phyloP scores from a whole-genome alignment of 2,797 vertebrate genomes.

The Synanceia verrucosa region DNA sequence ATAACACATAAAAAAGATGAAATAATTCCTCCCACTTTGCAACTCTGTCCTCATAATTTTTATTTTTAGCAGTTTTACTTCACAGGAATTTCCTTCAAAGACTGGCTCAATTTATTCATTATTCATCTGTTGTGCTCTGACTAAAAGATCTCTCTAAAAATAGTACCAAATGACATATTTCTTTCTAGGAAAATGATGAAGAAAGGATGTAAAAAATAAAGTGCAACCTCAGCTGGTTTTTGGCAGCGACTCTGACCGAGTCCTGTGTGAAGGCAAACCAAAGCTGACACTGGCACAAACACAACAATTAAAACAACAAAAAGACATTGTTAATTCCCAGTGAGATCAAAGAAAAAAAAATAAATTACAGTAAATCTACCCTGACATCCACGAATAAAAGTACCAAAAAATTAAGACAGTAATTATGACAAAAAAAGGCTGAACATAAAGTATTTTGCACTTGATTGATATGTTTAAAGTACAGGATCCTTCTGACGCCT shows the following conservation, averaged over 20 bases:
- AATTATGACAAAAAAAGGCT: constrained; percentile 7
- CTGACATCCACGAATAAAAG: constrained; percentile 16
- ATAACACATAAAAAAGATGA: background rate
- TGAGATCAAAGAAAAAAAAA: constrained; percentile 53
- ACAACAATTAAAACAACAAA: constrained; percentile 12
- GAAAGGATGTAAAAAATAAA: background rate
- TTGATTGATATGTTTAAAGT: constrained; percentile 40
- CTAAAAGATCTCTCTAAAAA: background rate
- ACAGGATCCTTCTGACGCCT: background rate
- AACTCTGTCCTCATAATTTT: background rate
- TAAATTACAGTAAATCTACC: constrained; percentile 64
- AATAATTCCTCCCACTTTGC: background rate
- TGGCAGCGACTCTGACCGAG: background rate
- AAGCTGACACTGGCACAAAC: background rate
- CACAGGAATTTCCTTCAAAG: background rate
- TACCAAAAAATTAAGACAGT: constrained; percentile 36
- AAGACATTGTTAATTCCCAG: constrained; percentile 20
- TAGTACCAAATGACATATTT: background rate
- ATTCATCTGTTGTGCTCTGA: constrained; percentile 16
- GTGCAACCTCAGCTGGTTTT: constrained; percentile 17
- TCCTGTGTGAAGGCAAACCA: background rate
- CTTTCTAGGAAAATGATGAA: background rate
- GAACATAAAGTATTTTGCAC: constrained; percentile 22
- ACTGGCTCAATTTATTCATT: background rate
- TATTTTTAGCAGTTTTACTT: background rate